A percentile compares a stretch with the other conserved stretches of the same genome.
These are phyloP conservation scores for Hemicrepidius hirtus DNA, from an alignment of 2,888 invertebrate species.

Conservation along the genomic window DNA sequence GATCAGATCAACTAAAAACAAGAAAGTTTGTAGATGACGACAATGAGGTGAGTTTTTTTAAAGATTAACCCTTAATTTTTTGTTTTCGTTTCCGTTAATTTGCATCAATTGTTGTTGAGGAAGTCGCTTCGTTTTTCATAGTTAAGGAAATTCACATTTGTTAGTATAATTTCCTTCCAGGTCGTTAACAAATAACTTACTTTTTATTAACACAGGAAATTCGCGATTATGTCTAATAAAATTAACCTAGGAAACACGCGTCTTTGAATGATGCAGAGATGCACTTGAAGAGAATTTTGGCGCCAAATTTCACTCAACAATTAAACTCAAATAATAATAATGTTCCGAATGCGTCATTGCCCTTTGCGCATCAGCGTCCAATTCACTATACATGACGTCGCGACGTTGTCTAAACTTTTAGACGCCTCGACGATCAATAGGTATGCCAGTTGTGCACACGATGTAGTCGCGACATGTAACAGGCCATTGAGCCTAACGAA, in stretches of 20 bases:
- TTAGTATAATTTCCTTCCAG: slow-evolving; percentile 39
- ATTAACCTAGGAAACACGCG: slow-evolving; percentile 60
- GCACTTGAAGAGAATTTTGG: slow-evolving; percentile 55
- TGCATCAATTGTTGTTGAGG: slow-evolving; percentile 28
- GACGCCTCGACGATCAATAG: slow-evolving; percentile 52
- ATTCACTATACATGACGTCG: slow-evolving; percentile 34
- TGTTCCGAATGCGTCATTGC: slow-evolving; percentile 22
- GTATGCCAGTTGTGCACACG: slow-evolving; percentile 66
- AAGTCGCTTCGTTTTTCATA: slow-evolving; percentile 30
- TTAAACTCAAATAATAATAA: slow-evolving; percentile 25
- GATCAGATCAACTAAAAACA: slow-evolving; percentile 60
- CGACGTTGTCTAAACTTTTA: slow-evolving; percentile 41
- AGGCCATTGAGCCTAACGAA: slow-evolving; percentile 61
- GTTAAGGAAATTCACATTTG: slow-evolving; percentile 38
- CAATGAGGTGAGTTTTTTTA: slow-evolving; percentile 63
- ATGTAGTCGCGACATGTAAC: slow-evolving; percentile 66
- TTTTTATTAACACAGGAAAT: slow-evolving; percentile 63
- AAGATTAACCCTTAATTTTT: slow-evolving; percentile 6
- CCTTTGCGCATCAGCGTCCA: slow-evolving; percentile 43
- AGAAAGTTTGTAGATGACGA: slow-evolving; percentile 70
- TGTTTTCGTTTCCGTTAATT: not conserved
- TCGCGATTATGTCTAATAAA: slow-evolving; percentile 67
- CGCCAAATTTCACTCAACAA: slow-evolving; percentile 54
- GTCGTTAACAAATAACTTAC: slow-evolving; percentile 35
- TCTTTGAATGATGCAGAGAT: slow-evolving; percentile 58